A percentile compares a stretch with the other conserved stretches of the same genome.
phyloP scores from a whole-genome alignment of 2,113 vertebrate genomes.

The Ictalurus punctatus region DNA sequence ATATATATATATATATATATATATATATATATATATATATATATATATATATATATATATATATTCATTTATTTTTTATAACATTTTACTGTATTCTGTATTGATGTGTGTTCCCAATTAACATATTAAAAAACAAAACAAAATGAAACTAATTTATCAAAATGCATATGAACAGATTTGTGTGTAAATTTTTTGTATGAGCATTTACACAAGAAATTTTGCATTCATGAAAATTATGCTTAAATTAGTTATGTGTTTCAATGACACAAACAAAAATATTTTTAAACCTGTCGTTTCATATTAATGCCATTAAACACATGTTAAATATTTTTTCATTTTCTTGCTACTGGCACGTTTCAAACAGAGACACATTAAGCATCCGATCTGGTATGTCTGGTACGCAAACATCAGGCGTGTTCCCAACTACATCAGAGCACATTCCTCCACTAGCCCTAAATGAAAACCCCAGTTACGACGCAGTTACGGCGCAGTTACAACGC shows the following conservation, averaged over 20 bases:
- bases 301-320: no score
- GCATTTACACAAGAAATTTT: no score
- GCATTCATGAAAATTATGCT: not conserved
- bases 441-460: not conserved
- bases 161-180: no score
- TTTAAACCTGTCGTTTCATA: not conserved
- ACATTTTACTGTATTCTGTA: not conserved
- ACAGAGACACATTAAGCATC: not conserved
- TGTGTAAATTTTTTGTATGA: no score
- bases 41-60: no score
- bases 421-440: not conserved
- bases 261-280: no score
- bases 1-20: not conserved
- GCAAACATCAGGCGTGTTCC: not conserved
- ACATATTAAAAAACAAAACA: no score
- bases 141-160: no score
- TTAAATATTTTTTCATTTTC: not conserved
- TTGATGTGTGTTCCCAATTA: not conserved
- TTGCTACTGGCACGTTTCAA: not conserved
- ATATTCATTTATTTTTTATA: no score
- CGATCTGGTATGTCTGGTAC: not conserved
- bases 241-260: no score
- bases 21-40: no score
- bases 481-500: not conserved
- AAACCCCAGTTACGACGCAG: not conserved